Conservation (phyloP, 1,140 invertebrate species). For the Mactra quadrangularis region DNA sequence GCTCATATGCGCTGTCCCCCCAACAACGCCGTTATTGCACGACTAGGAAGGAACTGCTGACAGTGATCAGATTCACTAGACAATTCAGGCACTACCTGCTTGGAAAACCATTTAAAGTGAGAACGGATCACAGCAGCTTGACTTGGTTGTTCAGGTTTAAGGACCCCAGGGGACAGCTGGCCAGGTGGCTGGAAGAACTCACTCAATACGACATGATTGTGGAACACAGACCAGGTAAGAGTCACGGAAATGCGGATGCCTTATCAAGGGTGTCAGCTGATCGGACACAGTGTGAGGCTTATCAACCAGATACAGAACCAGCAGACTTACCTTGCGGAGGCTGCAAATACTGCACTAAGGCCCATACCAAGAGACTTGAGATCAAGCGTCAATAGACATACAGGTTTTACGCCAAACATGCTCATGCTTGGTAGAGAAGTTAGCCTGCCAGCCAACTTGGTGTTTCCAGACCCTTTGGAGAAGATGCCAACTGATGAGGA, state of each 20-base stretch:
- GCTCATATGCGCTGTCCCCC: not conserved
- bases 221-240: conserved; percentile 1
- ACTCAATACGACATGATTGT: conserved; percentile 27
- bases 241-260: conserved; percentile 28
- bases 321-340: conserved; percentile 14
- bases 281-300: not conserved
- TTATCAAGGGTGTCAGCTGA: not conserved
- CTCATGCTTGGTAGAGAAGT: conserved; percentile 26
- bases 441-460: not conserved
- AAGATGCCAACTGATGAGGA: too few relatives aligned
- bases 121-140: conserved; percentile 41
- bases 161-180: conserved; percentile 13
- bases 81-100: conserved; percentile 49
- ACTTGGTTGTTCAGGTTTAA: conserved; percentile 43
- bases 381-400: not conserved
- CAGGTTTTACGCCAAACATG: conserved; percentile 23
- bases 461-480: not conserved
- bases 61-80: conserved; percentile 38
- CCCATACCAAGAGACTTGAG: conserved; percentile 5
- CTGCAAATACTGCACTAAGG: conserved; percentile 17
- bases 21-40: not conserved
- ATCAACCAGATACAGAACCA: not conserved
- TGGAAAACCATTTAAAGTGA: conserved; percentile 23
- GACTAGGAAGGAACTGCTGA: conserved; percentile 43
- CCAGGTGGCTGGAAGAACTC: conserved; percentile 11